A percentile compares a stretch with the other conserved stretches of the same genome.
phyloP scores from a whole-genome alignment of 1,140 invertebrate species.

The Colletes gigas region DNA sequence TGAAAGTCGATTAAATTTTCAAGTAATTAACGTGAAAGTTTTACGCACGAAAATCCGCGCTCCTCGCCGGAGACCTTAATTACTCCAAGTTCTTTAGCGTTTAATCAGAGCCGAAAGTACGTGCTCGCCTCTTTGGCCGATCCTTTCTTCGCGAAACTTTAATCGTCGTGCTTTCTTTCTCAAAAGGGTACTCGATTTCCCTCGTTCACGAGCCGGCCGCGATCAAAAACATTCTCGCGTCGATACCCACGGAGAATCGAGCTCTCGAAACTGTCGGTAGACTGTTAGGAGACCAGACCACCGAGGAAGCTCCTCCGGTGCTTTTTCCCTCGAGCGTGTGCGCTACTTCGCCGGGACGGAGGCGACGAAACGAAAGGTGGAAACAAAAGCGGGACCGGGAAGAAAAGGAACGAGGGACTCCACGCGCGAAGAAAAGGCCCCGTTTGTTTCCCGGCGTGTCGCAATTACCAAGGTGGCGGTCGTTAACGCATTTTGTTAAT shows the following conservation, averaged over 20 bases:
- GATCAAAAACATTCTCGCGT: conserved; percentile 37
- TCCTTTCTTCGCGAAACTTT: conserved; percentile 2
- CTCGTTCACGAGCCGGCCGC: neutral
- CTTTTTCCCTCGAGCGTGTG: neutral
- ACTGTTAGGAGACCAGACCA: too few relatives aligned
- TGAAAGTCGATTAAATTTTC: conserved; percentile 38
- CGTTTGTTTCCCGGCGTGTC: neutral
- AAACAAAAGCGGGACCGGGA: neutral
- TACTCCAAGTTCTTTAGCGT: conserved; percentile 31
- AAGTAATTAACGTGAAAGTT: conserved; percentile 18
- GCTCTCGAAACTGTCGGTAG: too few relatives aligned
- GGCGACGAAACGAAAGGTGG: neutral
- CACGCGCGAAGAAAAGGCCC: neutral
- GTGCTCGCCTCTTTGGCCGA: neutral
- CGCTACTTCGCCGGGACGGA: neutral
- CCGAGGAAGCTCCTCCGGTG: too few relatives aligned
- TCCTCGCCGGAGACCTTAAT: conserved; percentile 20
- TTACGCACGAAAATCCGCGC: conserved; percentile 9
- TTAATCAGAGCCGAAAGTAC: conserved; percentile 30
- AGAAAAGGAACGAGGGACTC: neutral
- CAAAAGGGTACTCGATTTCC: neutral
- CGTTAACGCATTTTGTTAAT: conserved; percentile 51
- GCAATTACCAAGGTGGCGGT: conserved; percentile 26
- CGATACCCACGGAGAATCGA: neutral
- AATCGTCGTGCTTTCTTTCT: conserved; percentile 3